Base-by-base conservation (phyloP, 2,888 invertebrate species). In the Sylvicola fuscatus region DNA sequence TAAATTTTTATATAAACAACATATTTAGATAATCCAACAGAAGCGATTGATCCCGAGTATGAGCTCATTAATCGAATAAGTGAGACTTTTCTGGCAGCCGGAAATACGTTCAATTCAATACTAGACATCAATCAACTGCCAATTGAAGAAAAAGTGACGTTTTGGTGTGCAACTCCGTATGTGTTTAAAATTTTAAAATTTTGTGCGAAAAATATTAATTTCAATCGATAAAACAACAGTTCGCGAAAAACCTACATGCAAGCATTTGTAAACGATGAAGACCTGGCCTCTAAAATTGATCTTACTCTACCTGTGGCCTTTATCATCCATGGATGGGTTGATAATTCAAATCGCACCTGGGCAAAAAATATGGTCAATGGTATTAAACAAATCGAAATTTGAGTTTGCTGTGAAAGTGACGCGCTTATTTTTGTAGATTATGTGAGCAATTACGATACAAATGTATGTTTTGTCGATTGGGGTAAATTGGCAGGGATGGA, bases 391-490 rank as follows among this genome's bases (percentile, higher is more conserved):
- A 21, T 21, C 8, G 4, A 21, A 4, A 6, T 21, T 21, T 21
- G 21, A 21, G 21, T 8, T 21, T 21, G 8, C n/a, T n/a, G n/a
- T n/a, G n/a, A n/a, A n/a, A n/a, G n/a, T n/a, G n/a, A n/a, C n/a
- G n/a, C n/a, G n/a, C n/a, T n/a, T n/a, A n/a, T 21, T 21, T 21
- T 21, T 8, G 8, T 6, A 21, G 21, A 21, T 21, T 21, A 21
- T 8, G 21, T 21, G 21, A 21, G 21, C 21, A 21, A 21, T 8
- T 4, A 6, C 8, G 21, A 21, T 8, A 21, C 31, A 16, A 35
- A 35, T 31, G 31, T 35, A 2, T 35, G 35, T n/a, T 16, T 15
- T 13, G 31, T 35, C 7, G 31, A 35, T 31, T 35, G 35, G 35
- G 6, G 14, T 10, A 29, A 21, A 6, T 13, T 30, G n/a, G 35